Evolutionary conservation across 2,888 invertebrate species (phyloP), one percentile per base, ranked within the genome.

Genomic region (Tanypteryx hageni): DNA sequence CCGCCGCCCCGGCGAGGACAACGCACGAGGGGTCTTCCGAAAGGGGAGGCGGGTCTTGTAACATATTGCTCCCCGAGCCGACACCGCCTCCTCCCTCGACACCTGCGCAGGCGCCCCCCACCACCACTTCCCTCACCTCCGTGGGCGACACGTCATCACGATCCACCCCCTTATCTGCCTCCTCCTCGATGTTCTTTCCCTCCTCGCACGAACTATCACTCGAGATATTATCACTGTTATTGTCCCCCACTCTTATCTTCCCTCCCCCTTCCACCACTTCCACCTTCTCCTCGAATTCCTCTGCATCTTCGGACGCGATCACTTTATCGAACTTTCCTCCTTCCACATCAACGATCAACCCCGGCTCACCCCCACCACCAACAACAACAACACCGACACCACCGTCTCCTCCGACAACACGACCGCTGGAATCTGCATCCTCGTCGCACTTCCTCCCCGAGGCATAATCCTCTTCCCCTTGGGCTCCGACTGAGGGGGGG

Each of bases 391-490:
- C 27, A 22, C 59, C 10, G 22, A 91, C 91, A 13, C 10, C 27
- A 27, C 27, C 22, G 22, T 64, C 91, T 91, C 61, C 44, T 91
- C 14, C 31, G 68, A 57, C 91, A 61, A 14, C 57, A 76, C 27
- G 14, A 76, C 27, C 92, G 57, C 91, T 82, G 89, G 18, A 27
- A 61, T 58, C 91, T 76, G 44, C 82, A 27, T 57, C 92, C 92
- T 9, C 83, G 18, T 57, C 7, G 76, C 92, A 61, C 61, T 68
- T 44, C 81, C 81, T 58, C 82, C 64, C 7, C 76, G 86, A 76
- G 61, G 61, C 85, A 68, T 18, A 76, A 57, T 86, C 85, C 31
- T 27, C 85, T 16, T 64, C 68, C 44, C 18, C 81, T 76, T 89
- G n/a, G n/a, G n/a, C n/a, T n/a, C n/a, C 76, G 31, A 31, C 13